A percentile compares a stretch with the other conserved stretches of the same genome.
These are phyloP conservation scores for Phylloscopus trochiloides DNA, from an alignment of 2,113 vertebrate genomes.

Conservation along the genomic window DNA sequence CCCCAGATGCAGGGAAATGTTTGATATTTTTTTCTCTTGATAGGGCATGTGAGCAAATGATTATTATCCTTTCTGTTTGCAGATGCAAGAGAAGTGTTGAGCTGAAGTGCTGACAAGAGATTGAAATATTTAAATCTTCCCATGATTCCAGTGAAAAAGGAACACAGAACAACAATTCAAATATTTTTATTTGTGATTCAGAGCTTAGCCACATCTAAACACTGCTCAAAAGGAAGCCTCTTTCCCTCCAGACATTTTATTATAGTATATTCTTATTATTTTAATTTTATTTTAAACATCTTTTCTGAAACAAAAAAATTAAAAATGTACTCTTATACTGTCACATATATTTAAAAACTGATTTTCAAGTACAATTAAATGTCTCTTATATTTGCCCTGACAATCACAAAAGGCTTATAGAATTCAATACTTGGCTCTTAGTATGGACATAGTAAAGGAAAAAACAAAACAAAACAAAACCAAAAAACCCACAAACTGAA, in stretches of 20 bases:
- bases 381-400: neutral
- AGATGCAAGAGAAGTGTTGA: constrained; percentile 38
- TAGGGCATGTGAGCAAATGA: constrained; percentile 16
- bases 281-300: neutral
- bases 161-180: neutral
- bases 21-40: constrained; percentile 40
- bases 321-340: neutral
- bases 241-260: neutral
- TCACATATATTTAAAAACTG: neutral
- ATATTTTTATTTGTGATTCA: neutral
- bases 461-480: neutral
- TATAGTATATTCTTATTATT: neutral
- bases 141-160: neutral
- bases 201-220: neutral
- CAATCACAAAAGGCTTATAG: neutral
- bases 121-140: constrained; percentile 37
- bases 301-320: neutral
- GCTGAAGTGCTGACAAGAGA: constrained; percentile 27
- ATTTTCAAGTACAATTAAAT: neutral
- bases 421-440: neutral
- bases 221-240: neutral
- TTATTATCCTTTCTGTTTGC: constrained; percentile 47
- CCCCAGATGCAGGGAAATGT: constrained; percentile 1
- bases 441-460: neutral
- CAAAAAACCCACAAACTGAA: neutral